Conservation (phyloP, 2,113 vertebrate genomes). For the Mystacornis crossleyi region DNA sequence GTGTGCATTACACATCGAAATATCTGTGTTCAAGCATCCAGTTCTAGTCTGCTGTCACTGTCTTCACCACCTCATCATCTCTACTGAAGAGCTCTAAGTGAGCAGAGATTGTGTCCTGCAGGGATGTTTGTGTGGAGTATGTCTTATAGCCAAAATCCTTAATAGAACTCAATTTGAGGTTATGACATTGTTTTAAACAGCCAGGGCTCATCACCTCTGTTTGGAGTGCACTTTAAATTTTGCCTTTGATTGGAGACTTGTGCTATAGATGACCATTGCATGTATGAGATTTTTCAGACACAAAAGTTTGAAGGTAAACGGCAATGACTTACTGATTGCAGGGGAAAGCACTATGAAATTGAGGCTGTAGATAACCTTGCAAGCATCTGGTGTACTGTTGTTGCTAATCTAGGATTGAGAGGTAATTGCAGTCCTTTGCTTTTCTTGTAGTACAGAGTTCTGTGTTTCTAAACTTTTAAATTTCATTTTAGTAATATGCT, state of each 20-base stretch:
- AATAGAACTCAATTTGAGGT: background rate
- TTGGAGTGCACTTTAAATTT: background rate
- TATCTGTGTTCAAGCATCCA: background rate
- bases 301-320: background rate
- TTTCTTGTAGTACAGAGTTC: background rate
- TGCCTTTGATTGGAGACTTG: background rate
- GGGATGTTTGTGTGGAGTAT: background rate
- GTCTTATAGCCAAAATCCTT: background rate
- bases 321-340: background rate
- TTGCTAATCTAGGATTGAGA: background rate
- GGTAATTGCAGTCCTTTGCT: background rate
- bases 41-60: background rate
- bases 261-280: background rate
- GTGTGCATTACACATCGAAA: background rate
- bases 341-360: background rate
- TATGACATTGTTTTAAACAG: background rate
- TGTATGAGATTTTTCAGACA: background rate
- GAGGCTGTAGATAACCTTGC: background rate
- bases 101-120: background rate
- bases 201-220: background rate
- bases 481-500: background rate
- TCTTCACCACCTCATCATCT: background rate
- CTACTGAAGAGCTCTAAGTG: background rate
- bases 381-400: background rate
- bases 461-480: background rate